Evolutionary conservation across 1,140 invertebrate genomes (phyloP).

Genomic region (Drosophila seguyi): DNA sequence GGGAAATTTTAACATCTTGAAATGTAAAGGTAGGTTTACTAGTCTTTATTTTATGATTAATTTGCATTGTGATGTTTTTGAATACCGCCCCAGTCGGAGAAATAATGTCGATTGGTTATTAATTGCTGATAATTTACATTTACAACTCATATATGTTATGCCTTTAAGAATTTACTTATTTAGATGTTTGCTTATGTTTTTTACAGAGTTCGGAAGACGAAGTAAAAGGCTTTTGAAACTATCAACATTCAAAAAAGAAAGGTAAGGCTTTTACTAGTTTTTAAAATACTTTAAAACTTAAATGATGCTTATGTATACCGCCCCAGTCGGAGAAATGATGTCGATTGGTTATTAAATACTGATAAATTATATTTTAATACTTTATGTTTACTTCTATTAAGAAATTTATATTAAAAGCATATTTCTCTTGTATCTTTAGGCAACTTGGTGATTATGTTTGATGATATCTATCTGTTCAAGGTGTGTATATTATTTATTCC

Average conservation of each 20-base stretch:
- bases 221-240: neutral
- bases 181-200: neutral
- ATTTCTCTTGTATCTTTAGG: slow-evolving; percentile 1
- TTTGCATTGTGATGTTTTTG: slow-evolving; percentile 36
- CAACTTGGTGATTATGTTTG: too few relatives aligned
- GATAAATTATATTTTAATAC: slow-evolving; percentile 4
- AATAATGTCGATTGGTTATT: slow-evolving; percentile 59
- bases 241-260: neutral
- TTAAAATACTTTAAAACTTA: neutral
- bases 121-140: slow-evolving; percentile 33
- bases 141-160: neutral
- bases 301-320: slow-evolving; percentile 56
- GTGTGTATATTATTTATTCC: slow-evolving; percentile 2
- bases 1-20: neutral
- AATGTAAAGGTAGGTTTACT: slow-evolving; percentile 14
- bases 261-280: neutral
- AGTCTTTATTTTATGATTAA: neutral
- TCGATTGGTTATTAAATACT: slow-evolving; percentile 53
- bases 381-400: too few relatives aligned
- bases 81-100: slow-evolving; percentile 66
- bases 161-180: neutral
- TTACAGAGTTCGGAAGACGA: neutral
- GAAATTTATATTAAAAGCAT: neutral
- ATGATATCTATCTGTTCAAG: neutral
- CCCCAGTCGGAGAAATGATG: slow-evolving; percentile 62